A percentile compares a stretch with the other conserved stretches of the same genome.
phyloP scores from a whole-genome alignment of 1,140 invertebrate genomes.

The Diachasmimorpha longicaudata region DNA sequence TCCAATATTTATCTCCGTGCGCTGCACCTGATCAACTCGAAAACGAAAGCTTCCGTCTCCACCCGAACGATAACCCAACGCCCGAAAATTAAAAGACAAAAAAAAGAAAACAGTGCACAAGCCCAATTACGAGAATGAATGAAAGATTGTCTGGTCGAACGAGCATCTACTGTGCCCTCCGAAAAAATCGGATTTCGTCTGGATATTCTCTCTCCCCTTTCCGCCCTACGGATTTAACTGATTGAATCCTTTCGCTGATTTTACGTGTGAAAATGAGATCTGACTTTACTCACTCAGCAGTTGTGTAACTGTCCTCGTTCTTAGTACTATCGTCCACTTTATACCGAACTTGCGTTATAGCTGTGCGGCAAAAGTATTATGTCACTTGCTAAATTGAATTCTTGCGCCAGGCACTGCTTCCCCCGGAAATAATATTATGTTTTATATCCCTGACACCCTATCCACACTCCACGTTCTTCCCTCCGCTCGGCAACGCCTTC shows the following conservation, averaged over 20 bases:
- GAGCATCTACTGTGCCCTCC: background rate
- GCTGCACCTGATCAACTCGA: too few relatives aligned
- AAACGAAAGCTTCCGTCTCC: too few relatives aligned
- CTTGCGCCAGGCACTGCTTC: slow-evolving; percentile 45
- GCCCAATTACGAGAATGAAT: slow-evolving; percentile 5
- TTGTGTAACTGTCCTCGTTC: background rate
- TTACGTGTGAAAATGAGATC: slow-evolving; percentile 29
- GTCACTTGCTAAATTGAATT: slow-evolving; percentile 53
- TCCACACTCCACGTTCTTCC: background rate
- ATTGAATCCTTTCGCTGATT: slow-evolving; percentile 41
- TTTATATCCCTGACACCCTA: slow-evolving; percentile 49
- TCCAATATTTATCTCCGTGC: too few relatives aligned
- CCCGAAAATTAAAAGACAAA: slow-evolving; percentile 30
- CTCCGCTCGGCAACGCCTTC: background rate
- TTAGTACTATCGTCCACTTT: background rate
- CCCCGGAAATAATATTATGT: slow-evolving; percentile 57
- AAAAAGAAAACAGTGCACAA: background rate
- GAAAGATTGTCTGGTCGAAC: slow-evolving; percentile 16
- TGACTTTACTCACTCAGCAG: slow-evolving; percentile 8
- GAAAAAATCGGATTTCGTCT: slow-evolving; percentile 17
- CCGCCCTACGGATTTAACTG: slow-evolving; percentile 27
- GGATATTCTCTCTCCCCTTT: slow-evolving; percentile 8
- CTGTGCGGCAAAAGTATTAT: slow-evolving; percentile 41
- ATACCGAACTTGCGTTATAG: background rate
- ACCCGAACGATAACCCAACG: too few relatives aligned